These are phyloP conservation scores for Enteromius thamalakanensis DNA, from an alignment of 2,797 vertebrate genomes.

Conservation along the genomic window DNA sequence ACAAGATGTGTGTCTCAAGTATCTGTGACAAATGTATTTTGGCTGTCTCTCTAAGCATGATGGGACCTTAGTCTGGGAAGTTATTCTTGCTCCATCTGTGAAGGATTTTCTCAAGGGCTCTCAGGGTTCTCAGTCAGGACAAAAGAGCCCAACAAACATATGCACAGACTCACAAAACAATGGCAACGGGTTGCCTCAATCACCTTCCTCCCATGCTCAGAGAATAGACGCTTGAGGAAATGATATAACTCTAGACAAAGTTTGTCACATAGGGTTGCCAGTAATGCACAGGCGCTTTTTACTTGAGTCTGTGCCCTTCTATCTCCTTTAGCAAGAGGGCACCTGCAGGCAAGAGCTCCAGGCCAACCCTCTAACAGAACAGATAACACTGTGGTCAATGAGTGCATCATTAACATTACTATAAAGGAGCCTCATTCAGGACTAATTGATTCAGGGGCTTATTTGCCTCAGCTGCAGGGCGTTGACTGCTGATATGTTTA, in stretches of 20 bases:
- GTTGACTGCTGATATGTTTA: constrained; percentile 65
- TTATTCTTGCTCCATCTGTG: constrained; percentile 50
- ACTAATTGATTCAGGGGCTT: constrained; percentile 62
- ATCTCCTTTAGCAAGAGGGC: constrained; percentile 38
- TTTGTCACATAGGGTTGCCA: constrained; percentile 29
- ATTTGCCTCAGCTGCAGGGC: constrained; percentile 58
- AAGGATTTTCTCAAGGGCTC: constrained; percentile 57
- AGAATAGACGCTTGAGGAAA: constrained; percentile 9
- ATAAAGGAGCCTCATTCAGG: constrained; percentile 54
- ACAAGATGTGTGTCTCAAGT: constrained; percentile 42
- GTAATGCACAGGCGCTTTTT: constrained; percentile 8
- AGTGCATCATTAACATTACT: constrained; percentile 60
- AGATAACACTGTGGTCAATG: constrained; percentile 58
- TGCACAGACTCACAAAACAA: constrained; percentile 41
- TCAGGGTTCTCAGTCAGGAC: constrained; percentile 44
- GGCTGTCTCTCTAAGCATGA: constrained; percentile 39
- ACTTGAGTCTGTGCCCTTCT: constrained; percentile 42
- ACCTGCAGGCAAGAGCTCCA: constrained; percentile 54
- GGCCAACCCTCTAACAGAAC: constrained; percentile 49
- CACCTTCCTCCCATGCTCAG: constrained; percentile 7
- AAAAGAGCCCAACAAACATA: constrained; percentile 56
- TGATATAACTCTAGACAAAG: constrained; percentile 25
- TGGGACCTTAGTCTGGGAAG: constrained; percentile 47
- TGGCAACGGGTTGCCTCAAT: not conserved
- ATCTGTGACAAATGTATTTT: constrained; percentile 37